These are phyloP conservation scores for Rhaphigaster nebulosa DNA, from an alignment of 2,888 invertebrate species.

Conservation along the genomic window DNA sequence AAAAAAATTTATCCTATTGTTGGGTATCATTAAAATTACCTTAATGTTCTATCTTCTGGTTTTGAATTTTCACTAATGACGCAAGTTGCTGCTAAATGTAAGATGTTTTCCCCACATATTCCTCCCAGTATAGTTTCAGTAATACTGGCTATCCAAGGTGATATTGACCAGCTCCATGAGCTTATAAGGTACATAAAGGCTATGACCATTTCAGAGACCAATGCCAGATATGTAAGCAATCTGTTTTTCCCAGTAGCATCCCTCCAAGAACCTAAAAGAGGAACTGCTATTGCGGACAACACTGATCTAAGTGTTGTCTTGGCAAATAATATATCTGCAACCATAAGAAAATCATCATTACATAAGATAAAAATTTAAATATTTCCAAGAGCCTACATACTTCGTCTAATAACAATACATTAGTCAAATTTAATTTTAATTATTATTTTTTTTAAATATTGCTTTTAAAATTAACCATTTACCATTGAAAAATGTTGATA, in stretches of 20 bases:
- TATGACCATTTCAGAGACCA: neutral
- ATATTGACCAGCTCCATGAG: constrained; percentile 4
- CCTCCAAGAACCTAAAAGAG: constrained; percentile 31
- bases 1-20: too few species aligned
- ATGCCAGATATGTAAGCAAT: neutral
- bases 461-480: too few species aligned
- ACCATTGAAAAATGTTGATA: too few species aligned
- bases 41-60: constrained; percentile 26
- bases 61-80: constrained; percentile 36
- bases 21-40: neutral
- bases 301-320: neutral
- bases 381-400: too few species aligned
- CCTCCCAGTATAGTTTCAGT: constrained; percentile 9
- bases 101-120: constrained; percentile 2
- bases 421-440: too few species aligned
- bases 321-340: neutral
- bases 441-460: too few species aligned
- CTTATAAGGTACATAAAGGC: neutral
- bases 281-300: neutral
- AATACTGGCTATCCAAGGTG: neutral
- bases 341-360: neutral
- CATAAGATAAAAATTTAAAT: neutral
- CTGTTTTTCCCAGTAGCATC: constrained; percentile 1
- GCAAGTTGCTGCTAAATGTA: constrained; percentile 22
- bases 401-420: too few species aligned